Evolutionary conservation across 2,797 vertebrate species (phyloP), one percentile per base, ranked within the genome.

Genomic region (Hafferia zeledoni): DNA sequence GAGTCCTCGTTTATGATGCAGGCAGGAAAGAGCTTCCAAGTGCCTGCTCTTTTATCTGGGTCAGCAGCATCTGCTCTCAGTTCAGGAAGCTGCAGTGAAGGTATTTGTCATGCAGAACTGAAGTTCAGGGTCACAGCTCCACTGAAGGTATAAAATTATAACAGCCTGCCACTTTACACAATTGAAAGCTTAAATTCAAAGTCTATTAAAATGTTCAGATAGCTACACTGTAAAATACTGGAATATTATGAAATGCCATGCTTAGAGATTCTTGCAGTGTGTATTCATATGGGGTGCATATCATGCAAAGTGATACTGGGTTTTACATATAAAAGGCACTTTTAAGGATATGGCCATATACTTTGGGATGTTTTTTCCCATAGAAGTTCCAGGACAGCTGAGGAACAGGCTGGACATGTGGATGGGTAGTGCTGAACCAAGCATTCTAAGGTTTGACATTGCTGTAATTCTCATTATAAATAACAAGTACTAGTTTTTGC

Each of bases 251-350:
- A 78, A 64, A 55, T 49, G 33, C 31, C 18, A 13, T 20, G 53
- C 3, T 20, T 50, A 9, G 5, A 7, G 33, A 14, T 74, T 53
- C 24, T 50, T 83, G 35, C 14, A 15, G 7, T 47, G 6, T 43
- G 4, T 0, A 0, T 77, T 81, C 3, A 0, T 17, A 2, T 22
- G 57, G 47, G n/a, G 31, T 8, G 3, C 2, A 5, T 53, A 44
- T 27, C 9, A 5, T 8, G 25, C 24, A 18, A 78, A 61, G 10
- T 22, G 33, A 5, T 33, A 3, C 43, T 31, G 35, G 5, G 14
- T 27, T 86, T 83, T 71, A 30, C 39, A 9, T 49, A 19, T 28
- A 49, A 75, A 39, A 6, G 20, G 31, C 27, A 33, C 17, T 64
- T 59, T 31, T 76, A 37, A 41, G 31, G 41, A 3, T 59, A 17